Evolutionary conservation across 2,888 invertebrate genomes (phyloP), one percentile per base, ranked within the genome.

Genomic region (Liposcelis brunnea): DNA sequence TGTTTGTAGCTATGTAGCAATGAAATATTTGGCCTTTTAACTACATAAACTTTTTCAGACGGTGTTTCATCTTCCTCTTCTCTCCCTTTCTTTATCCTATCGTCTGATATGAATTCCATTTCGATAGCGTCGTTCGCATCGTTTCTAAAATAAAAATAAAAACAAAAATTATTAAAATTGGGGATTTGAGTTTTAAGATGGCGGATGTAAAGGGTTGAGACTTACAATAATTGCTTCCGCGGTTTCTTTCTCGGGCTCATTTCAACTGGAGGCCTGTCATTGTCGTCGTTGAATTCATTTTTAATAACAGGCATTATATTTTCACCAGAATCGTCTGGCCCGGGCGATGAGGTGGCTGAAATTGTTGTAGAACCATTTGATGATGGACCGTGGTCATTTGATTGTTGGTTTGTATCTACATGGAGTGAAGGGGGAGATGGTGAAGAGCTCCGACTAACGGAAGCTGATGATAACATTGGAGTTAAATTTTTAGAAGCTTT

Each of bases 181-280:
- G n/a, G n/a, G n/a, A n/a, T n/a, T n/a, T 59, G 36, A 19, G 37
- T 36, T 44, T 32, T 16, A 15, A 37, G n/a, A n/a, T 36, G 21
- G 11, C 18, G n/a, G n/a, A n/a, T n/a, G n/a, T n/a, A n/a, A n/a
- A 14, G 10, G 10, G n/a, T 19, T 5, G 16, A 10, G 14, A 70
- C 78, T 71, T 65, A 87, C 86, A 86, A 69, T 64, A 81, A 77
- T 55, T 83, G 93, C 59, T 94, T 90, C 48, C 93, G 69, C 0
- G 93, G 86, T 58, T 93, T 91, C 63, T 94, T 94, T 48, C 93
- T 69, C 0, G 91, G 87, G 45, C 80, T 79, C 62, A 79, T 75
- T 59, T 73, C 74, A 36, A 67, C 56, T 2, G 63, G 64, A 5
- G 77, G 71, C 42, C 66, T 63, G 50, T 65, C 64, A 34, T 58